A percentile compares a stretch with the other conserved stretches of the same genome.
Conservation (phyloP, 2,113 vertebrate species). For the Hippocampus guttulatus region DNA sequence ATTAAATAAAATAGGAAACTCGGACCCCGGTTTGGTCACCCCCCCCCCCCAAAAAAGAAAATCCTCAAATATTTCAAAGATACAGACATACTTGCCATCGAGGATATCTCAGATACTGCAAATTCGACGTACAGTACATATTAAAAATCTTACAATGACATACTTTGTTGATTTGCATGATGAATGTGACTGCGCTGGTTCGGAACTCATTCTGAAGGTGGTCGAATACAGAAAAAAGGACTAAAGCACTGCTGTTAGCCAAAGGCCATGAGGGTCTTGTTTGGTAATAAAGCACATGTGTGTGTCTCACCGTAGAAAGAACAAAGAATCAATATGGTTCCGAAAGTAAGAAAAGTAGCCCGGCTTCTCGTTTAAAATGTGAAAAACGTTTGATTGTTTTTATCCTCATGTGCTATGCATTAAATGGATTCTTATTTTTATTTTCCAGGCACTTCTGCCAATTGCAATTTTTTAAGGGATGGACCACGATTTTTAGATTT, state of each 20-base stretch:
- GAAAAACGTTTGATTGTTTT: neutral
- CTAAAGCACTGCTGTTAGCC: conserved; percentile 1
- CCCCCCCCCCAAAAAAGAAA: neutral
- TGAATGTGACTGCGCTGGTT: conserved; percentile 1
- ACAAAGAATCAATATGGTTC: neutral
- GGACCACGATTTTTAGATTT: too few species aligned
- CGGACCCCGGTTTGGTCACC: neutral
- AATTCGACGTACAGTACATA: neutral
- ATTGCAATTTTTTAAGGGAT: neutral
- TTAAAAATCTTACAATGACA: neutral
- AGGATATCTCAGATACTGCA: neutral
- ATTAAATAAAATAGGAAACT: conserved; percentile 2
- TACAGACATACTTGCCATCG: neutral
- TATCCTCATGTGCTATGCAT: neutral
- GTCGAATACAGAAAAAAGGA: neutral
- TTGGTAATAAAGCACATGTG: conserved; percentile 3
- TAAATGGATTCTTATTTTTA: neutral
- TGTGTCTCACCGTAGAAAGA: neutral
- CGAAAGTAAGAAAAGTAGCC: neutral
- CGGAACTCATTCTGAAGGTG: neutral
- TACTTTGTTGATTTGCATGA: neutral
- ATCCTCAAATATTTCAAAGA: neutral
- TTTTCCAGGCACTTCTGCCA: neutral
- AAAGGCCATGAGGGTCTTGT: neutral
- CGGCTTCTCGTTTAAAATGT: neutral